A percentile compares a stretch with the other conserved stretches of the same genome.
Evolutionary conservation across 2,888 invertebrate species (phyloP).

Genomic region (Andrena chrysosceles): DNA sequence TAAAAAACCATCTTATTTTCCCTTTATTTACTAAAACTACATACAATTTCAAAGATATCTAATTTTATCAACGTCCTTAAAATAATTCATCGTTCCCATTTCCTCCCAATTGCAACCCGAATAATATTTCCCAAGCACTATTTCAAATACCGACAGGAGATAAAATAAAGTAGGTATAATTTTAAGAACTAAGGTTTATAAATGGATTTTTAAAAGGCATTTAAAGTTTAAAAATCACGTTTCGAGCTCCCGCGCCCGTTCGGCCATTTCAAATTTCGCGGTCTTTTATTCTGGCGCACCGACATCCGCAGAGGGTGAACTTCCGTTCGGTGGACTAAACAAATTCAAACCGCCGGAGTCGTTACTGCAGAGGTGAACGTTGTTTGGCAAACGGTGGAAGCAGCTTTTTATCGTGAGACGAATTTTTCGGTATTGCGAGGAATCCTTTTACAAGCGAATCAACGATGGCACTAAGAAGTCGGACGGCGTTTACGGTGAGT

Average conservation of each 20-base stretch:
- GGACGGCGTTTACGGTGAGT: slow-evolving; percentile 77
- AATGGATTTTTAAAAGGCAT: not conserved
- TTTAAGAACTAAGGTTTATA: too few relatives aligned
- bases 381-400: slow-evolving; percentile 65
- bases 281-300: slow-evolving; percentile 1
- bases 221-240: slow-evolving; percentile 18
- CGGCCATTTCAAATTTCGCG: slow-evolving; percentile 14
- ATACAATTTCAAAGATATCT: too few relatives aligned
- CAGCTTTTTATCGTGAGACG: slow-evolving; percentile 22
- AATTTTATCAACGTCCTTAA: too few relatives aligned
- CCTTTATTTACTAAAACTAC: not conserved
- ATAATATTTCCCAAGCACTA: not conserved
- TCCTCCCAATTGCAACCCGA: too few relatives aligned
- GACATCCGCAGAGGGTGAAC: slow-evolving; percentile 47
- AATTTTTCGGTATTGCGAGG: slow-evolving; percentile 26
- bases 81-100: too few relatives aligned
- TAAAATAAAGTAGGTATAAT: too few relatives aligned
- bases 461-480: slow-evolving; percentile 80
- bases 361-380: slow-evolving; percentile 73
- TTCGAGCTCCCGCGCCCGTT: not conserved
- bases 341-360: slow-evolving; percentile 80
- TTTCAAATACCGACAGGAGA: not conserved
- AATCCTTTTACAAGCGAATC: slow-evolving; percentile 28
- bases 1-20: not conserved
- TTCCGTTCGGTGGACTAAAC: slow-evolving; percentile 72